Evolutionary conservation across 2,113 vertebrate species (phyloP), one percentile per base, ranked within the genome.

Genomic region (Lota lota): DNA sequence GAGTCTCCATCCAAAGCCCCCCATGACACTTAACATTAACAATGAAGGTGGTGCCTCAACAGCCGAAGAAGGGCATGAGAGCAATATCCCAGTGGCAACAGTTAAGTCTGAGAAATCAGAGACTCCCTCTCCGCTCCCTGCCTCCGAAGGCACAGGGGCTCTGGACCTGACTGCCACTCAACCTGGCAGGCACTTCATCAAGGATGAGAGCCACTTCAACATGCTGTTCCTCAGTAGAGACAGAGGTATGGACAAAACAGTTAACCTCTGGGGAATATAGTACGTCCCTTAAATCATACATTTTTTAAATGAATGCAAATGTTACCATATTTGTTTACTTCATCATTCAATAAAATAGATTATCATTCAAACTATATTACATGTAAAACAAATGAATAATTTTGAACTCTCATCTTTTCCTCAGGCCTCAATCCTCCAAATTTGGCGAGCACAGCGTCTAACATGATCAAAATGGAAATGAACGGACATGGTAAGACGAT

Each of bases 401-500:
- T 47, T 10, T 11, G 40, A 47, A 87, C 88, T 93, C 83, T 93
- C 85, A 86, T 90, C 90, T 93, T 93, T 88, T 22, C 21, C 15
- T 15, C 89, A 94, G 94, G 95, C 86, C 93, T 97, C 84, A 94
- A 86, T 79, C 91, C 93, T 84, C 93, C 95, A 76, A 94, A 91
- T 90, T 93, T 98, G 93, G 90, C 94, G 80, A 92, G 92, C 91
- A 91, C 95, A 33, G 89, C 94, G 80, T 94, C 95, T 78, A 90
- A 96, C 91, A 91, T 96, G 93, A 94, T 98, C 91, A 99, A 98
- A 94, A 94, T 96, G 91, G 97, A 99, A 88, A 93, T 99, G 92
- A 99, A 99, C 60, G 97, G 96, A 77, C 95, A 98, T 87, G 91
- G 94, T 91, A 98, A 96, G 92, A 90, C 94, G 64, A 57, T 93